Conservation (phyloP, 1,140 invertebrate species). For the Proales similis region DNA sequence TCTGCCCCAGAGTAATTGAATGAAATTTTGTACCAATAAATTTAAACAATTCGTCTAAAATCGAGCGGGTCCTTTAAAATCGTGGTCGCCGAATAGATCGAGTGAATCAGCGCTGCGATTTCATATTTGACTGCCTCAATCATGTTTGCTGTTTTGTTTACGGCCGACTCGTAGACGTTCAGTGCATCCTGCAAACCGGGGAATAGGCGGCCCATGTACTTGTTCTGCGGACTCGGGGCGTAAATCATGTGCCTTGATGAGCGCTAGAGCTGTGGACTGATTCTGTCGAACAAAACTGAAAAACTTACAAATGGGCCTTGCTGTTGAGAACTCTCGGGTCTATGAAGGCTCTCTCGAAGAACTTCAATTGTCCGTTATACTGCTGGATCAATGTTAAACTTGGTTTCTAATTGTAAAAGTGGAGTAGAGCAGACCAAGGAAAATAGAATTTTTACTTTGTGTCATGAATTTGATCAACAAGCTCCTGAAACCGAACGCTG, state of each 20-base stretch:
- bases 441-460: background rate
- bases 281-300: background rate
- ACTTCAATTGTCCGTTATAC: constrained; percentile 19
- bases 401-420: too few relatives aligned
- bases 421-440: too few relatives aligned
- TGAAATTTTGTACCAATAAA: too few relatives aligned
- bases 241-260: constrained; percentile 20
- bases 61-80: constrained; percentile 25
- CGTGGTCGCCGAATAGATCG: constrained; percentile 20
- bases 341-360: constrained; percentile 27
- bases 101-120: constrained; percentile 4
- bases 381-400: too few relatives aligned
- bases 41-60: constrained; percentile 34
- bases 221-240: constrained; percentile 22
- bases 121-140: constrained; percentile 12
- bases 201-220: constrained; percentile 21
- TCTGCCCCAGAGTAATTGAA: too few relatives aligned
- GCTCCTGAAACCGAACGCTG: constrained; percentile 6
- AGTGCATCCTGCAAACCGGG: constrained; percentile 9
- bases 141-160: background rate
- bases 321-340: constrained; percentile 1
- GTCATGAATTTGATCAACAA: background rate
- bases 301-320: constrained; percentile 6
- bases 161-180: background rate
- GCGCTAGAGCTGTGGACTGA: background rate